Base-by-base conservation (phyloP, 2,888 invertebrate species). In the Adineta ricciae region DNA sequence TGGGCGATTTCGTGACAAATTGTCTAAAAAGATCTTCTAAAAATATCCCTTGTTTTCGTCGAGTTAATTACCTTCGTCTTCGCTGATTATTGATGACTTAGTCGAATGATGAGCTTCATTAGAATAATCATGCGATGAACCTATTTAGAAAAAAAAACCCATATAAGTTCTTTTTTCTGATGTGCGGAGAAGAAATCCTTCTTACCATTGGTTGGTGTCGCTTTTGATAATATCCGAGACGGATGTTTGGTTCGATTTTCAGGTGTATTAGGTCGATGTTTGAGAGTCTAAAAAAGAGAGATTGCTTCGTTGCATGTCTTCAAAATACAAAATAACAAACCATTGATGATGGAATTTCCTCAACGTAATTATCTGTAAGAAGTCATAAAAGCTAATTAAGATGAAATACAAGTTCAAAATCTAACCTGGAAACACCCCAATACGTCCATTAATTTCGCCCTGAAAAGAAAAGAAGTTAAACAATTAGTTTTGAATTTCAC, bases 401-500 rank as follows among this genome's bases (percentile, higher is more conserved):
- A 16, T 19, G 4, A 32, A 32, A 1, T 16, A 64, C 32, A 32
- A 64, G 32, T 7, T 32, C 32, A 4, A n/a, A 56, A 56, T 14
- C 64, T 36, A 64, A 64, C 64, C 64, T 0, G 98, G 98, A 90
- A 99, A 99, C 4, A 99, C 93, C 9, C 98, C 99, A 85, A 94
- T 92, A 89, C 93, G 93, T 72, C 97, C 97, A 88, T 93, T 93
- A 0, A 96, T 89, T 91, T 98, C 97, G 83, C 98, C 98, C 90
- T 94, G 94, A 64, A 64, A 32, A 0, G 52, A 52, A 64, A 32
- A 64, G 16, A 56, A 56, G 56, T n/a, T 11, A 27, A 11, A 8
- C 14, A 24, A 56, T 19, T 2, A 19, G 16, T 50, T 50, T 50
- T 11, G 14, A 11, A 11, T 49, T 49, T 49, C 14, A 49, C 49